Conservation (phyloP, 2,888 invertebrate genomes). For the Smittia sp. region DNA sequence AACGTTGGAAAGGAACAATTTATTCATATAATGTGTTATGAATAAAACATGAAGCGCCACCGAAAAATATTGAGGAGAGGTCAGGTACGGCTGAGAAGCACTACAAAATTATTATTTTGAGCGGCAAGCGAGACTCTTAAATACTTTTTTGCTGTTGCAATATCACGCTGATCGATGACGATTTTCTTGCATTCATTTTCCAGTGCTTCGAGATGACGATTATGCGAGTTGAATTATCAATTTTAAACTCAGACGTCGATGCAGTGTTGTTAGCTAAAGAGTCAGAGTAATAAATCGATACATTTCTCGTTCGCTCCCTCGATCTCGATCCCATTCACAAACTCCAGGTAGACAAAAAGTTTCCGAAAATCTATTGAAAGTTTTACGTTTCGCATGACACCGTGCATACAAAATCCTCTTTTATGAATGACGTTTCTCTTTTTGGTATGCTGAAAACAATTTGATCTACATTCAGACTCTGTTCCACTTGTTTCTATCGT, state of each 20-base stretch:
- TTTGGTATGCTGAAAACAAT: conserved; percentile 18
- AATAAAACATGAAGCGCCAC: conserved; percentile 29
- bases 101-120: conserved; percentile 32
- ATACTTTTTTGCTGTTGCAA: conserved; percentile 6
- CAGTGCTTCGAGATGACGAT: not conserved
- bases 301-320: not conserved
- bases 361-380: conserved; percentile 21
- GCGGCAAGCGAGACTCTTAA: conserved; percentile 13
- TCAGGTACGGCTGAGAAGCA: conserved; percentile 29
- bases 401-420: conserved; percentile 30
- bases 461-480: conserved; percentile 25
- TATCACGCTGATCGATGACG: conserved; percentile 13
- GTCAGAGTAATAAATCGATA: conserved; percentile 33
- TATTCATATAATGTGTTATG: conserved; percentile 34
- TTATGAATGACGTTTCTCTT: conserved; percentile 31
- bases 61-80: conserved; percentile 26
- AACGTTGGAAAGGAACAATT: not conserved
- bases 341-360: conserved; percentile 5
- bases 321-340: conserved; percentile 26
- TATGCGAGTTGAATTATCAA: conserved; percentile 35
- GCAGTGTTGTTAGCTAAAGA: not conserved
- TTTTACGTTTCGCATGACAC: conserved; percentile 22
- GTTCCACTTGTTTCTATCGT: no score
- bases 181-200: not conserved
- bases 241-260: not conserved